A percentile compares a stretch with the other conserved stretches of the same genome.
These are phyloP conservation scores for Thalassoma bifasciatum DNA, from an alignment of 2,113 vertebrate species.

Conservation along the genomic window DNA sequence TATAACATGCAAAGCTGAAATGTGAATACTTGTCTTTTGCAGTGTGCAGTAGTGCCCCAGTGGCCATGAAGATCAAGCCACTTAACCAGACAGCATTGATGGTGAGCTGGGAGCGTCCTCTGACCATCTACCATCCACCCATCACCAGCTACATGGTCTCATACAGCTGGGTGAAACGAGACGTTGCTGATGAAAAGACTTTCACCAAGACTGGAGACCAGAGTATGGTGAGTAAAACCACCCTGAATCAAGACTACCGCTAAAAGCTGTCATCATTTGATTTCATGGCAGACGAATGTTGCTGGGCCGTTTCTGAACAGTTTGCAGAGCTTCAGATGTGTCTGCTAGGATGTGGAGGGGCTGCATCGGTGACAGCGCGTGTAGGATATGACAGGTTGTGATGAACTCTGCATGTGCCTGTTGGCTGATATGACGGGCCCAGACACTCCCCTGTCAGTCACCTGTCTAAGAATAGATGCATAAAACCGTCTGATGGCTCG, in stretches of 20 bases:
- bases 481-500: slow-evolving; percentile 37
- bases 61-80: slow-evolving; percentile 95
- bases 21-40: background rate
- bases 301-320: slow-evolving; percentile 39
- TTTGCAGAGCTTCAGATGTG: slow-evolving; percentile 36
- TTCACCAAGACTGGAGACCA: slow-evolving; percentile 96
- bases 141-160: slow-evolving; percentile 97
- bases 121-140: slow-evolving; percentile 93
- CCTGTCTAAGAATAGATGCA: slow-evolving; percentile 63
- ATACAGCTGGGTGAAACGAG: slow-evolving; percentile 97
- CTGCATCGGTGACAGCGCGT: slow-evolving; percentile 53
- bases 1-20: no score
- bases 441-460: slow-evolving; percentile 61
- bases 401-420: slow-evolving; percentile 61
- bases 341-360: slow-evolving; percentile 51
- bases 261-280: background rate
- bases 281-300: background rate
- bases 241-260: background rate
- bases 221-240: slow-evolving; percentile 87
- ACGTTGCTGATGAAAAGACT: slow-evolving; percentile 93
- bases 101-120: slow-evolving; percentile 94
- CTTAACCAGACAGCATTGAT: slow-evolving; percentile 92
- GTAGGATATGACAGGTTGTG: slow-evolving; percentile 65
- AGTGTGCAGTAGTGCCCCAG: slow-evolving; percentile 96
- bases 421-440: slow-evolving; percentile 63